Base-by-base conservation (phyloP, 1,140 invertebrate genomes). In the Zelostemma sp. region DNA sequence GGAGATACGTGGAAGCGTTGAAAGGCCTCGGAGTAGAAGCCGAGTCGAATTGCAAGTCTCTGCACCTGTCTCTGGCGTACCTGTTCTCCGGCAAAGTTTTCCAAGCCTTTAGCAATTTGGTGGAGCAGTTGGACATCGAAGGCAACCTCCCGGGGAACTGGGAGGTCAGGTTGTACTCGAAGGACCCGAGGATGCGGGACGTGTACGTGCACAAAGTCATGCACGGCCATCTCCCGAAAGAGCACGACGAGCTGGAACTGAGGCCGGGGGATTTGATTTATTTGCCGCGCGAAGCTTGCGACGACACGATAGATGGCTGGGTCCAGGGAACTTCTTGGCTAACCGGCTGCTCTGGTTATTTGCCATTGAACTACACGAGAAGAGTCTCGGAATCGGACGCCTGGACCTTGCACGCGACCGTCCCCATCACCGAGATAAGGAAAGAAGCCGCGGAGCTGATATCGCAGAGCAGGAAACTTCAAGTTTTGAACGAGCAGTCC, bases 31-130 rank as follows among this genome's bases (percentile, higher is more conserved):
- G 91, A 90, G 89, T 91, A 87, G 87, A 75, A 64, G 75, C 74
- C 56, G 92, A 94, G 76, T 89, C 91, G 0, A 91, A 93, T 75
- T 90, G 91, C 15, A 95, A 96, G 82, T 93, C 93, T 9, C 85
- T 96, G 11, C 95, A 97, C 80, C 85, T 97, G 64, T 95, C 95
- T 1, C 83, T 97, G 66, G 94, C 95, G 2, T 96, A 96, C 86
- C 93, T 95, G 83, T 96, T 96, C 81, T 89, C 90, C 14, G 85
- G 88, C 50, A 86, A 87, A 16, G 89, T 93, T 19, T 95, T 91
- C 78, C 88, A 91, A 63, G 81, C 88, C 18, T 86, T 97, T 15
- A 91, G 93, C 81, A 84, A 83, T 8, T 86, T 95, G 73, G 92
- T 94, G 18, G 89, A 93, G 71, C 87, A 88, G 18, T 85, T 97